These are phyloP conservation scores for Typhlichthys eigenmanni DNA, from an alignment of 2,797 vertebrate genomes.

Conservation along the genomic window DNA sequence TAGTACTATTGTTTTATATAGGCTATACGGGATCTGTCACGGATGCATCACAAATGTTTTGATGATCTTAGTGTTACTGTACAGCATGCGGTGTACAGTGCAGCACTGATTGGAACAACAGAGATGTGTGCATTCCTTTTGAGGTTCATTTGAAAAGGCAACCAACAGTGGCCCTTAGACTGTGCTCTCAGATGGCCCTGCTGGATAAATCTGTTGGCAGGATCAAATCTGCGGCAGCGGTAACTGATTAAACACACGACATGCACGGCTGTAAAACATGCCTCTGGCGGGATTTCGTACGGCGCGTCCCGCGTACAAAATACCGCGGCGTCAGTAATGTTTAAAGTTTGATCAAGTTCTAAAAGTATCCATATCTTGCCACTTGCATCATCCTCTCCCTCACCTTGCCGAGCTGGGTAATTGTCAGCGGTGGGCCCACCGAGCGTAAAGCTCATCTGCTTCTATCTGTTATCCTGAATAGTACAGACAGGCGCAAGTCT, in stretches of 20 bases:
- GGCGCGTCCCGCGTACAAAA: constrained; percentile 29
- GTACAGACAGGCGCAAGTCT: constrained; percentile 52
- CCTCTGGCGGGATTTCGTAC: constrained; percentile 18
- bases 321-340: constrained; percentile 33
- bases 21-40: constrained; percentile 6
- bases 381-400: constrained; percentile 46
- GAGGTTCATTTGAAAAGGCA: constrained; percentile 15
- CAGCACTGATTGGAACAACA: constrained; percentile 15
- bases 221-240: too few relatives aligned
- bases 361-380: constrained; percentile 34
- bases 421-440: constrained; percentile 51
- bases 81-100: constrained; percentile 5
- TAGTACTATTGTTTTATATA: neutral
- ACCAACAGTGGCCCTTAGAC: constrained; percentile 3
- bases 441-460: constrained; percentile 59
- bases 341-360: constrained; percentile 49
- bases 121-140: constrained; percentile 9
- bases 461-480: constrained; percentile 61
- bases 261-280: neutral
- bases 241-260: too few relatives aligned
- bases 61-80: neutral
- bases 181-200: constrained; percentile 5
- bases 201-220: neutral
- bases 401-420: constrained; percentile 50
- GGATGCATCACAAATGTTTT: constrained; percentile 7